Evolutionary conservation across 2,113 vertebrate species (phyloP).

Genomic region (Daubentonia madagascariensis): DNA sequence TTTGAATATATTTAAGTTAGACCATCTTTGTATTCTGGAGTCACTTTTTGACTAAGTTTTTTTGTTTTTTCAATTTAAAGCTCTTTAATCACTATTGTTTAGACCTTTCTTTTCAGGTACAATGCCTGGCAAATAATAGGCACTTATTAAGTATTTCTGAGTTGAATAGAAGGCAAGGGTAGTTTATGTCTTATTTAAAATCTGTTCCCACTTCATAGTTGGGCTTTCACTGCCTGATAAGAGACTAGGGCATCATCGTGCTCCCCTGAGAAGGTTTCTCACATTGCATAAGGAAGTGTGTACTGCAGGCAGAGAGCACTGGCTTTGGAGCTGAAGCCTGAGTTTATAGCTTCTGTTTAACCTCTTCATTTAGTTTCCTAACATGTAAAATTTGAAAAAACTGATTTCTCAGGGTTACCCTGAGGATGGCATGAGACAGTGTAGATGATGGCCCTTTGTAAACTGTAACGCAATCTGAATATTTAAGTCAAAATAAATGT

Average conservation of each 20-base stretch:
- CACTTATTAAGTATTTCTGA: neutral
- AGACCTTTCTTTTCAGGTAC: neutral
- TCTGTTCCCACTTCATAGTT: neutral
- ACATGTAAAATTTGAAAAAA: neutral
- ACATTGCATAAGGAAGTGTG: neutral
- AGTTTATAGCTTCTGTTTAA: neutral
- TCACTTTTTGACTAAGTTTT: neutral
- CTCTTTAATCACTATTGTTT: neutral
- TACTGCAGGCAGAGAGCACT: neutral
- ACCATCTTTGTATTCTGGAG: neutral
- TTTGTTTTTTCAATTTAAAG: neutral
- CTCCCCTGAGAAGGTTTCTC: neutral
- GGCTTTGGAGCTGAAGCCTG: neutral
- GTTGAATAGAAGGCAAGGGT: neutral
- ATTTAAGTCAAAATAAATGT: neutral
- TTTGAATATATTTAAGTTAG: neutral
- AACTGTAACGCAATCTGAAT: neutral
- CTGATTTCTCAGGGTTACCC: neutral
- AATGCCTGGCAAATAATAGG: neutral
- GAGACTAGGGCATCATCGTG: neutral
- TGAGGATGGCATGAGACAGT: neutral
- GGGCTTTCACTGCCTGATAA: neutral
- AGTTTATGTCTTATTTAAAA: neutral
- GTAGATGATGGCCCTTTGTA: neutral
- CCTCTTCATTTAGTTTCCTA: neutral